Conservation (phyloP, 2,113 vertebrate species). For the Plectropomus leopardus region DNA sequence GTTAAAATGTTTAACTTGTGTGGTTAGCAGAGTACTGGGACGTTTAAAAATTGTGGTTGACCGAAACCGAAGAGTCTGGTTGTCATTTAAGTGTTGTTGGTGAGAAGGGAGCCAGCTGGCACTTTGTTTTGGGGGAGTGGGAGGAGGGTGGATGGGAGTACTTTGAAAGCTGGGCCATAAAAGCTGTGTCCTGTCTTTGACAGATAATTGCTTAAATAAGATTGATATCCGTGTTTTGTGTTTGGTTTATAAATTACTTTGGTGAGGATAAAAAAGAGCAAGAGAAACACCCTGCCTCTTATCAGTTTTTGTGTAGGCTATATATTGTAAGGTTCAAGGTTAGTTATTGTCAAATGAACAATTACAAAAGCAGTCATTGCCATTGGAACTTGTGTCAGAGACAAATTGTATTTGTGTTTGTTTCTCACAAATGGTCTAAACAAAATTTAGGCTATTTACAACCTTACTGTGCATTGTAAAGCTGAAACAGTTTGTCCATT, state of each 20-base stretch:
- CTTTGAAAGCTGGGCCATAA: constrained; percentile 40
- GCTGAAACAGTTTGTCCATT: background rate
- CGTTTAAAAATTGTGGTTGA: constrained; percentile 17
- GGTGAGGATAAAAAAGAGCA: background rate
- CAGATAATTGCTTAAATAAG: constrained; percentile 69
- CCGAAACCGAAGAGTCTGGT: constrained; percentile 37
- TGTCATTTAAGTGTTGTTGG: constrained; percentile 50
- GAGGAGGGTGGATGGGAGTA: constrained; percentile 16
- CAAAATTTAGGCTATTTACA: background rate
- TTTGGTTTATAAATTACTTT: constrained; percentile 2
- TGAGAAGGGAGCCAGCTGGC: constrained; percentile 74
- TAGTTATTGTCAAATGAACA: too few relatives aligned
- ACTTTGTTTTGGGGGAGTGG: constrained; percentile 36
- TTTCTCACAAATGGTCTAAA: background rate
- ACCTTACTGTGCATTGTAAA: background rate
- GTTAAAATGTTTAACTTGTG: background rate
- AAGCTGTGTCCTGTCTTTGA: constrained; percentile 57
- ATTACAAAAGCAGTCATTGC: too few relatives aligned
- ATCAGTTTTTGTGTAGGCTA: background rate
- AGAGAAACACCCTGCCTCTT: background rate
- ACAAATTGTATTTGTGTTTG: background rate
- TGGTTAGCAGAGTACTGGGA: background rate
- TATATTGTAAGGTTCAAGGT: background rate
- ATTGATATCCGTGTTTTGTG: constrained; percentile 47
- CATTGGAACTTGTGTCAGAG: too few relatives aligned